These are phyloP conservation scores for Scaptomyza parva DNA, from an alignment of 2,888 invertebrate species.

Conservation along the genomic window DNA sequence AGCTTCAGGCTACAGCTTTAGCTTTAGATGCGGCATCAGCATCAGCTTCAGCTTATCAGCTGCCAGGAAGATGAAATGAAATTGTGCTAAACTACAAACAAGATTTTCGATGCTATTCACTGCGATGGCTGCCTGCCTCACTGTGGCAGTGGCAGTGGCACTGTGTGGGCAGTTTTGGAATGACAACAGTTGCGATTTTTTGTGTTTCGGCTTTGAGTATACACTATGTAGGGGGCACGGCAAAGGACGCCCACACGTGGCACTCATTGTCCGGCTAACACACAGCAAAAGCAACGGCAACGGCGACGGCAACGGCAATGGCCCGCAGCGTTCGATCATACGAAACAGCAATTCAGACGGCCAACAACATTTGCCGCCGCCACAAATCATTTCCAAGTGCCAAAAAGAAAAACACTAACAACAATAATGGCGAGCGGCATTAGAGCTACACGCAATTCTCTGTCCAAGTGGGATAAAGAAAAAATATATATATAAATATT, in stretches of 20 bases:
- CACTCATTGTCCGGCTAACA: slow-evolving; percentile 57
- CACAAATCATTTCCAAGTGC: slow-evolving; percentile 79
- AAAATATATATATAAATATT: slow-evolving; percentile 8
- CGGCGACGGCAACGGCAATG: slow-evolving; percentile 7
- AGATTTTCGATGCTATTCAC: slow-evolving; percentile 60
- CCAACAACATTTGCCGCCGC: slow-evolving; percentile 63
- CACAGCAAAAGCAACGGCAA: no score
- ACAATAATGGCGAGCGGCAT: slow-evolving; percentile 44
- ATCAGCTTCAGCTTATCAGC: slow-evolving; percentile 66
- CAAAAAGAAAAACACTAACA: slow-evolving; percentile 50
- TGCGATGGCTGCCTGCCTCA: slow-evolving; percentile 15
- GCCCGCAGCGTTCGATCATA: slow-evolving; percentile 34
- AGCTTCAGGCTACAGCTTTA: slow-evolving; percentile 22
- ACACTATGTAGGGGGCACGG: neutral
- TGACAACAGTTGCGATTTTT: slow-evolving; percentile 47
- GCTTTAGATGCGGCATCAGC: no score
- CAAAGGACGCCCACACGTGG: slow-evolving; percentile 51
- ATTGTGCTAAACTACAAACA: slow-evolving; percentile 78
- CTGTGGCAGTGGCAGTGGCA: slow-evolving; percentile 11
- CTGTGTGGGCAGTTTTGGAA: slow-evolving; percentile 72
- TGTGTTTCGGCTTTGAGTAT: neutral
- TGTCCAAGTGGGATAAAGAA: slow-evolving; percentile 32
- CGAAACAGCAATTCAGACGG: slow-evolving; percentile 54
- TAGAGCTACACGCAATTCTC: slow-evolving; percentile 64
- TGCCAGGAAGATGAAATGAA: slow-evolving; percentile 72